Evolutionary conservation across 2,888 invertebrate species (phyloP).

Genomic region (Eristalis intricaria): DNA sequence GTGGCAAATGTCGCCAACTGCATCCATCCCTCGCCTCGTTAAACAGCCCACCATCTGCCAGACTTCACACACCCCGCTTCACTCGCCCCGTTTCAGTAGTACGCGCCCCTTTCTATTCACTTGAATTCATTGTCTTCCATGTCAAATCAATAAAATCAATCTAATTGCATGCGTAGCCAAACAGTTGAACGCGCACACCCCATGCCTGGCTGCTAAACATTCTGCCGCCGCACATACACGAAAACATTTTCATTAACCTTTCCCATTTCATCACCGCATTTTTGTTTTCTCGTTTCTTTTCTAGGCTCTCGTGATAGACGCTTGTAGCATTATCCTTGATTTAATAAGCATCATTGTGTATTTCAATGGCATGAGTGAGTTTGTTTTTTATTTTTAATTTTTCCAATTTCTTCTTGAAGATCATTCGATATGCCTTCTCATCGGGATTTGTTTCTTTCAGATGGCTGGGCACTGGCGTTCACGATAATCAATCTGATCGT

Average conservation of each 20-base stretch:
- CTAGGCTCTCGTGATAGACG: constrained; percentile 81
- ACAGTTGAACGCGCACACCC: not conserved
- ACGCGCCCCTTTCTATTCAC: not conserved
- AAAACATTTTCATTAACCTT: constrained; percentile 25
- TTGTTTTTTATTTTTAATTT: constrained; percentile 3
- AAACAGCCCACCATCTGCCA: not conserved
- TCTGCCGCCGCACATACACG: not conserved
- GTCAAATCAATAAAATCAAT: constrained; percentile 23
- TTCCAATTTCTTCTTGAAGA: not conserved
- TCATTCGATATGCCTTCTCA: not conserved
- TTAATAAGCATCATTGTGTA: constrained; percentile 78
- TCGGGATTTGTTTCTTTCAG: constrained; percentile 73
- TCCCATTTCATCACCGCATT: constrained; percentile 51
- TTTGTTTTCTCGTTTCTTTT: constrained; percentile 72
- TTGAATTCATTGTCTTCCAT: not conserved
- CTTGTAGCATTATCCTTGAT: constrained; percentile 80
- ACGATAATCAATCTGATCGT: constrained; percentile 79
- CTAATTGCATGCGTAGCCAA: constrained; percentile 15
- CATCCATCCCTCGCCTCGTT: not conserved
- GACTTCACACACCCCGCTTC: not conserved
- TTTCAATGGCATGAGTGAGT: constrained; percentile 80
- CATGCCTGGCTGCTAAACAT: not conserved
- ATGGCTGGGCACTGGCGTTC: constrained; percentile 80
- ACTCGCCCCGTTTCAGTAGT: not conserved
- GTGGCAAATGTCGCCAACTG: not conserved